Base-by-base conservation (phyloP, 2,797 vertebrate species). In the Periparus ater region DNA sequence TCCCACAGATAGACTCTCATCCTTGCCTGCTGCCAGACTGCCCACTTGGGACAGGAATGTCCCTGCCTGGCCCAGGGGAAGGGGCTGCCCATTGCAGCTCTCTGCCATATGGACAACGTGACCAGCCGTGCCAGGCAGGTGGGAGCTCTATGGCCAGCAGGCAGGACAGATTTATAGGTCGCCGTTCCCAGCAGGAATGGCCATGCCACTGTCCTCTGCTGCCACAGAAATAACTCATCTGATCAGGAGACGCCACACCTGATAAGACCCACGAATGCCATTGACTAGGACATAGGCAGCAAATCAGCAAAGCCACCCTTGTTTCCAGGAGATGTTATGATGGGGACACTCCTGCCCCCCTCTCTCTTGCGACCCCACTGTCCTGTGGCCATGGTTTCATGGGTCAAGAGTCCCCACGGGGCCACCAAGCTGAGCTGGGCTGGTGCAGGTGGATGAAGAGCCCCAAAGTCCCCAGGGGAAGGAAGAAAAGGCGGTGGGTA, bases 201-300 rank as follows among this genome's bases (percentile, higher is more conserved):
- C 77, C 67, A n/a, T 2, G 44, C 76, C 3, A 9, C 36, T 6
- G 0, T 55, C 45, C 53, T 85, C 53, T 16, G 3, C 84, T 87
- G 79, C 86, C 85, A 86, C 68, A 50, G 89, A 91, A 96, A 94
- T 75, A 95, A 88, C 54, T 91, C 66, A 70, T 63, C 54, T 1
- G 34, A 84, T 71, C 15, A 16, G 36, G 44, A 81, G 76, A 90
- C 0, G 5, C 74, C 80, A 71, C 85, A 86, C 75, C 73, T 70
- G 57, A 40, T 82, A 0, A 40, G 1, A 86, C 71, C 70, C 3
- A 4, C 1, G 1, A 91, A 82, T 75, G 32, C 91, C 76, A 80
- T 67, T 8, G 10, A 76, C 72, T 9, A 12, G 66, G 82, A 89
- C 1, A 19, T 3, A 61, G 54, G 75, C 85, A 84, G 80, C 44